Percentiles rank a stretch among this genome's conserved stretches.
Evolutionary conservation across 2,113 vertebrate species (phyloP).

Genomic region (Ptilonorhynchus violaceus): DNA sequence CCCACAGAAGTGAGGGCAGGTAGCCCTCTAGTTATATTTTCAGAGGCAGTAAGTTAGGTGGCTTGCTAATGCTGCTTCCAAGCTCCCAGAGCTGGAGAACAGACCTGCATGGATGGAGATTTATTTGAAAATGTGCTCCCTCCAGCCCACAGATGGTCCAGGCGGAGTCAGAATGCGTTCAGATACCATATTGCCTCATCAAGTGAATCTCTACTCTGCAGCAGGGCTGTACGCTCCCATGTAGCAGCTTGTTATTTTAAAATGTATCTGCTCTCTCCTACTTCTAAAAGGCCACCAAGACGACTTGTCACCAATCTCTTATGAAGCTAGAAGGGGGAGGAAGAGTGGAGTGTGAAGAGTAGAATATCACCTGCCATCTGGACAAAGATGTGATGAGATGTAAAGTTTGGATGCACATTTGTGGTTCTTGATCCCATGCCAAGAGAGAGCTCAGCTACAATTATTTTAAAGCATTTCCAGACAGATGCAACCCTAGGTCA

Average conservation of each 20-base stretch:
- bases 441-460: slow-evolving; percentile 18
- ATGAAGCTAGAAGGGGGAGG: slow-evolving; percentile 43
- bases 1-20: not conserved
- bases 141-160: slow-evolving; percentile 27
- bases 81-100: not conserved
- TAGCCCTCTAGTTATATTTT: not conserved
- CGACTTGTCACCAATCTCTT: slow-evolving; percentile 47
- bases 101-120: not conserved
- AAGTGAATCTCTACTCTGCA: slow-evolving; percentile 9
- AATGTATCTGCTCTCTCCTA: slow-evolving; percentile 28
- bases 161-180: not conserved
- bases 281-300: slow-evolving; percentile 53
- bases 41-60: not conserved
- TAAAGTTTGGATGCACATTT: slow-evolving; percentile 53
- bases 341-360: slow-evolving; percentile 56
- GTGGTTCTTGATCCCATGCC: not conserved
- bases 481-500: not conserved
- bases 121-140: slow-evolving; percentile 18
- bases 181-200: slow-evolving; percentile 40
- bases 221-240: not conserved
- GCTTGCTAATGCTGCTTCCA: not conserved
- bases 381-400: slow-evolving; percentile 56
- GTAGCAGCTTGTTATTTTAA: slow-evolving; percentile 64
- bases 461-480: slow-evolving; percentile 23
- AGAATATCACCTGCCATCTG: slow-evolving; percentile 68